Evolutionary conservation across 2,113 vertebrate genomes (phyloP).

Genomic region (Leucopsar rothschildi): DNA sequence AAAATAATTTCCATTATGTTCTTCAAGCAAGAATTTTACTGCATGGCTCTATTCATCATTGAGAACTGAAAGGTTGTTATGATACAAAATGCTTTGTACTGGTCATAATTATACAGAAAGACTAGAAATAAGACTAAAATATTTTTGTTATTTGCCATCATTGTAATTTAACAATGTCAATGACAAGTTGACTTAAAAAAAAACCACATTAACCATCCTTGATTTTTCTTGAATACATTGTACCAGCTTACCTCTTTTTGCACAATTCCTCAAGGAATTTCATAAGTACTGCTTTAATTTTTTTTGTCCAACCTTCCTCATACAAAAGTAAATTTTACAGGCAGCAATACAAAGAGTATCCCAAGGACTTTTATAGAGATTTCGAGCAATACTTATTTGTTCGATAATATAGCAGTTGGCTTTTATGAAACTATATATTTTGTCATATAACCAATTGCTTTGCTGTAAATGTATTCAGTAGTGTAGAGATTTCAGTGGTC

Average conservation of each 20-base stretch:
- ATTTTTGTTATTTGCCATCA: not conserved
- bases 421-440: constrained; percentile 20
- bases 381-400: not conserved
- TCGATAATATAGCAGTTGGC: not conserved
- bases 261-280: not conserved
- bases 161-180: not conserved
- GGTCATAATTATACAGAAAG: not conserved
- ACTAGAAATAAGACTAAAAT: not conserved
- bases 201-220: not conserved
- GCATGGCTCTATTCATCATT: not conserved
- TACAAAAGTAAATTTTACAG: not conserved
- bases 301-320: not conserved
- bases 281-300: not conserved
- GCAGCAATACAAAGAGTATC: not conserved
- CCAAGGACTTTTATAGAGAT: not conserved
- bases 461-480: not conserved
- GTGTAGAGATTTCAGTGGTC: not conserved
- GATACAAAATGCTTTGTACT: not conserved
- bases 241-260: not conserved
- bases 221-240: not conserved
- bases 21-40: not conserved
- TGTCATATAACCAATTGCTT: not conserved
- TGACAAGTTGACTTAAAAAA: not conserved
- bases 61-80: not conserved
- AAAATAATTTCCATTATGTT: not conserved